Conservation (phyloP, 2,113 vertebrate species). For the Balaenoptera acutorostrata region DNA sequence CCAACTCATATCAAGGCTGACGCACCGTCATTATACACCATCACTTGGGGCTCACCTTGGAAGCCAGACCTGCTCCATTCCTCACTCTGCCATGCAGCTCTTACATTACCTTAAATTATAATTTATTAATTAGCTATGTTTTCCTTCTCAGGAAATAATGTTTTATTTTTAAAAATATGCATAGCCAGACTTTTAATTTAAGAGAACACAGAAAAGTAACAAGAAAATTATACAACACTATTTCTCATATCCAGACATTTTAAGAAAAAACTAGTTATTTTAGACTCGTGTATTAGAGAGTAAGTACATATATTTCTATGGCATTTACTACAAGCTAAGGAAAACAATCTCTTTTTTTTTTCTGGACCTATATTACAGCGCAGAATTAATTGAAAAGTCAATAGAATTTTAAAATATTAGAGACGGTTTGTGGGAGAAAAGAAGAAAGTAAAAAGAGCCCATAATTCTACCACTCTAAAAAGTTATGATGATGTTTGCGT, state of each 20-base stretch:
- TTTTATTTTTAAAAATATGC: background rate
- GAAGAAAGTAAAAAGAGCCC: background rate
- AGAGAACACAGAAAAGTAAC: background rate
- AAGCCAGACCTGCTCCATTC: accelerated
- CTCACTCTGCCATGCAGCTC: background rate
- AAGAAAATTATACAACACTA: background rate
- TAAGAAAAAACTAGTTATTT: background rate
- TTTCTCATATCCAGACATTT: background rate
- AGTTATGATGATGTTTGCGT: background rate
- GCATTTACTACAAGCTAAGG: background rate
- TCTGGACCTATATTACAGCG: background rate
- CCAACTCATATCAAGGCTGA: background rate
- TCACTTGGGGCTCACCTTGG: accelerated
- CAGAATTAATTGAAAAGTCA: background rate
- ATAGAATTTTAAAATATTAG: background rate
- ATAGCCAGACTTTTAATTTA: background rate
- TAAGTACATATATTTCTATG: background rate
- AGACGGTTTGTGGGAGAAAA: background rate
- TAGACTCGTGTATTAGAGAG: background rate
- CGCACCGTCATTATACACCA: accelerated
- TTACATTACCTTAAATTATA: background rate
- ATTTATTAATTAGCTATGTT: background rate
- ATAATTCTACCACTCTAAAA: background rate
- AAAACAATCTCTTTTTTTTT: background rate
- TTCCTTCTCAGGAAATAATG: background rate